Conservation (phyloP, 1,140 invertebrate species). For the Penaeus indicus region DNA sequence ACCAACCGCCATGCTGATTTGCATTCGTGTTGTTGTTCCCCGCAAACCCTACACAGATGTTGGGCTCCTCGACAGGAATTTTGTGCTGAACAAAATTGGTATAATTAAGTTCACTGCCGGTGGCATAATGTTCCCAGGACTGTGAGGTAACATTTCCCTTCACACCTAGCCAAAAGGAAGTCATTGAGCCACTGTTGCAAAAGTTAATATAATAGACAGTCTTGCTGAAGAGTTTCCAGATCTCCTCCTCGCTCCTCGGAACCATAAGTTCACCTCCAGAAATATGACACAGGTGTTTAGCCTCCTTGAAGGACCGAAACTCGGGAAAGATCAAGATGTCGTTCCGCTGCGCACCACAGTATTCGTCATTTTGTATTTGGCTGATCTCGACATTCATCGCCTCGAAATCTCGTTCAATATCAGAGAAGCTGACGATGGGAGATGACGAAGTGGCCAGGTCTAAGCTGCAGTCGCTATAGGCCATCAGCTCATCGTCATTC, state of each 20-base stretch:
- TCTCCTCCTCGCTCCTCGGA: neutral
- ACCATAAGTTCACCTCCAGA: neutral
- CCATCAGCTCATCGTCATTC: neutral
- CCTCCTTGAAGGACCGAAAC: neutral
- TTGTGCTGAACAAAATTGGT: neutral
- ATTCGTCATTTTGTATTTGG: neutral
- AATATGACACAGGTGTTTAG: neutral
- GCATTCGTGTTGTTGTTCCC: neutral
- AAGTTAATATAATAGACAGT: neutral
- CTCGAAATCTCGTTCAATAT: neutral
- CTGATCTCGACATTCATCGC: neutral
- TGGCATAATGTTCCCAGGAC: neutral
- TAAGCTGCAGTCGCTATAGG: neutral
- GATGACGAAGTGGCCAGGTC: too few relatives aligned
- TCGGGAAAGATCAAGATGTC: neutral
- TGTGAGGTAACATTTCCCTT: neutral
- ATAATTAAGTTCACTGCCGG: neutral
- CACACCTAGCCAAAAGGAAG: neutral
- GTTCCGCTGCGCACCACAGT: neutral
- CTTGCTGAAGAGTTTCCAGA: neutral
- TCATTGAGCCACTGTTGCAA: neutral
- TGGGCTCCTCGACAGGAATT: neutral
- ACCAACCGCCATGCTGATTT: neutral
- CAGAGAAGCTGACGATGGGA: neutral
- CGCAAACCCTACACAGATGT: neutral